Evolutionary conservation across 1,140 invertebrate genomes (phyloP).

Genomic region (Sipha flava): DNA sequence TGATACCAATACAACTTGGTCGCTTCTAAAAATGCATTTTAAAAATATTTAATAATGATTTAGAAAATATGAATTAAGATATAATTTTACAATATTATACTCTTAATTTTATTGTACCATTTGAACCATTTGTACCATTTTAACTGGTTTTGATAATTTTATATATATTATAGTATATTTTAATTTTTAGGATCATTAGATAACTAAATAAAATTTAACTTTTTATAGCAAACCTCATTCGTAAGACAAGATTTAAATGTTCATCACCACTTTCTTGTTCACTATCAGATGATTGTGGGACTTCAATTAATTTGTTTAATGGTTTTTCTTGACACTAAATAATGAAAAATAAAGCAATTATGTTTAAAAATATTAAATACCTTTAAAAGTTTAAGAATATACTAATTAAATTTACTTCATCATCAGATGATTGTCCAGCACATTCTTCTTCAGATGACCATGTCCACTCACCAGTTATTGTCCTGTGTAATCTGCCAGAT

Average conservation of each 20-base stretch:
- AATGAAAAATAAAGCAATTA: too few species aligned
- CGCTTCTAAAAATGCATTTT: too few species aligned
- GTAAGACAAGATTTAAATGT: constrained; percentile 67
- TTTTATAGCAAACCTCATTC: constrained; percentile 55
- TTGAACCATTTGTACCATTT: too few species aligned
- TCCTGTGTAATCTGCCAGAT: constrained; percentile 83
- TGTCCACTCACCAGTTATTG: constrained; percentile 94
- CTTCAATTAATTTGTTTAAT: constrained; percentile 48
- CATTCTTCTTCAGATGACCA: constrained; percentile 86
- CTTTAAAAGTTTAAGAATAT: neutral
- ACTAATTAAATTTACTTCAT: constrained; percentile 40
- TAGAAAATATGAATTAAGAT: too few species aligned
- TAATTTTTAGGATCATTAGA: too few species aligned
- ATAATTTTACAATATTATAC: too few species aligned
- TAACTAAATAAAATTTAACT: neutral
- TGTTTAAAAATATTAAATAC: too few species aligned
- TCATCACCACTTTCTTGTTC: constrained; percentile 45
- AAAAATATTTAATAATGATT: too few species aligned
- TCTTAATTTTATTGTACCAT: too few species aligned
- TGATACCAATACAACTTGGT: too few species aligned
- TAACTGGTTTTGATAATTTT: too few species aligned
- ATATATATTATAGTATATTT: too few species aligned
- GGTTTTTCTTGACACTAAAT: constrained; percentile 45
- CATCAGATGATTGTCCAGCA: constrained; percentile 45
- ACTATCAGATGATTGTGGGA: constrained; percentile 51